Base-by-base conservation (phyloP, 2,113 vertebrate species). In the Noctilio leporinus region DNA sequence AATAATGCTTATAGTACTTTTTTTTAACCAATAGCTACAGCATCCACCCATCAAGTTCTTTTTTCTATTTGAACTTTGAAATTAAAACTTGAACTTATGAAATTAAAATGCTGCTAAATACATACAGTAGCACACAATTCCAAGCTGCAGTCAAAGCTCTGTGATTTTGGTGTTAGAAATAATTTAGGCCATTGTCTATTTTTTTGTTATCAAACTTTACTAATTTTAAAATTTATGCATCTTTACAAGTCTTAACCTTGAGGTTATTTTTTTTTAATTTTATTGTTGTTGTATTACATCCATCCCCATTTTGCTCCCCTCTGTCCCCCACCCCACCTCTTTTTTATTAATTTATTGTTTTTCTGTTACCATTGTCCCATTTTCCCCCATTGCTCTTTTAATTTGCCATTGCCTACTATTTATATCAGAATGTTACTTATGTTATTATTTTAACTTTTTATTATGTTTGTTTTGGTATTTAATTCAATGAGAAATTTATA, bases 171-270 rank as follows among this genome's bases (percentile, higher is more conserved):
- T 93, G 55, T 65, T 88, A 84, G 47, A 91, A 90, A 47, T 93
- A 49, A 67, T 95, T 90, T 80, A 92, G 96, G 91, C 70, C 4
- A 40, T 73, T 86, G 83, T 83, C n/a, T 95, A 0, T 47, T 93
- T 96, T 96, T 89, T n/a, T n/a, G n/a, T n/a, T n/a, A n/a, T n/a
- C n/a, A n/a, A n/a, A n/a, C n/a, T n/a, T n/a, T n/a, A n/a, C n/a
- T n/a, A n/a, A n/a, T n/a, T n/a, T n/a, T n/a, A n/a, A n/a, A n/a
- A n/a, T n/a, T n/a, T n/a, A n/a, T n/a, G n/a, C n/a, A n/a, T n/a
- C n/a, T n/a, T n/a, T n/a, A n/a, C n/a, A n/a, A n/a, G n/a, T n/a
- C n/a, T n/a, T n/a, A n/a, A n/a, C n/a, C n/a, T n/a, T n/a, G n/a
- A n/a, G n/a, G n/a, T n/a, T n/a, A n/a, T n/a, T n/a, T n/a, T n/a